Evolutionary conservation across 2,888 invertebrate species (phyloP).

Genomic region (Amblyjoppa proteus): DNA sequence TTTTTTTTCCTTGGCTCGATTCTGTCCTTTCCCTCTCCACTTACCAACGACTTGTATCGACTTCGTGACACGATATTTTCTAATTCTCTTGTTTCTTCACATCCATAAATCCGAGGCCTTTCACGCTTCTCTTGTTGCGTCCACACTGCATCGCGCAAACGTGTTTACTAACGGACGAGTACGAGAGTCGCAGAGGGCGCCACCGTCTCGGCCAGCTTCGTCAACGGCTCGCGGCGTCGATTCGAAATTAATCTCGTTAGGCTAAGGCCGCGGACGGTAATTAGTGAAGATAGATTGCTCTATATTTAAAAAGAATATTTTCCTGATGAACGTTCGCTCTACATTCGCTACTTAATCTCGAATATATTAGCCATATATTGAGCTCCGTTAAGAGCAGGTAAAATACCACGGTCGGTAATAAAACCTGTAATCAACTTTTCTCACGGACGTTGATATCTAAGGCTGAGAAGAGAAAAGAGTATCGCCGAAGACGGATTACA

Average conservation of each 20-base stretch:
- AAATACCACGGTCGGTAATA: neutral
- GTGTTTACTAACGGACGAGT: conserved; percentile 43
- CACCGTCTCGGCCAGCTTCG: conserved; percentile 15
- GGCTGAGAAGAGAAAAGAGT: no score
- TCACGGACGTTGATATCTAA: no score
- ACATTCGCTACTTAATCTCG: no score
- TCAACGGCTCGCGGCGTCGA: neutral
- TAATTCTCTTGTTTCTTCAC: neutral
- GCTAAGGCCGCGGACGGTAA: neutral
- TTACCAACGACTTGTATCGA: conserved; percentile 35
- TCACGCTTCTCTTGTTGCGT: conserved; percentile 42
- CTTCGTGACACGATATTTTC: conserved; percentile 15
- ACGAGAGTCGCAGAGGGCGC: conserved; percentile 62
- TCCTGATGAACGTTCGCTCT: neutral
- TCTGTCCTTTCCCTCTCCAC: conserved; percentile 59
- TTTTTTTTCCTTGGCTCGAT: conserved; percentile 24
- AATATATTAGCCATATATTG: no score
- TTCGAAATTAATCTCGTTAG: neutral
- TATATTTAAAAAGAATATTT: neutral
- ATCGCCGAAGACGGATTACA: no score
- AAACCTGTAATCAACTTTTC: no score
- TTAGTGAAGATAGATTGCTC: neutral
- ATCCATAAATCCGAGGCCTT: neutral
- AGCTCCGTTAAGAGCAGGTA: neutral
- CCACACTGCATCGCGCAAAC: conserved; percentile 16